Percentiles rank a stretch among this genome's conserved stretches.
These are phyloP conservation scores for Oreohelix idahoensis DNA, from an alignment of 1,140 invertebrate species.

Conservation along the genomic window DNA sequence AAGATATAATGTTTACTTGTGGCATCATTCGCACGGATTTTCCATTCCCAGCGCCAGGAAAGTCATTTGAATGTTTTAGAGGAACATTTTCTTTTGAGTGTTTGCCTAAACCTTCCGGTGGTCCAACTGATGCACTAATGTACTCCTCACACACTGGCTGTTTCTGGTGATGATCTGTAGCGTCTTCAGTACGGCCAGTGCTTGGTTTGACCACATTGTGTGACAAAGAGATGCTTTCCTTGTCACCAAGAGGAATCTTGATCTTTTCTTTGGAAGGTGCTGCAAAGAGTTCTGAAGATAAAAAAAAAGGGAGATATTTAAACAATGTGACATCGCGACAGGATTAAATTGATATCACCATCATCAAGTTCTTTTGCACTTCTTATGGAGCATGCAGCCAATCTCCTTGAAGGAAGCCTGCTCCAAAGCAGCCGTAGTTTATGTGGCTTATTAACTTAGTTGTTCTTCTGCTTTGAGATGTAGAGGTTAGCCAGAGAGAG, in stretches of 20 bases:
- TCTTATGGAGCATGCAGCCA: too few relatives aligned
- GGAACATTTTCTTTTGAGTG: neutral
- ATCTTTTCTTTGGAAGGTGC: conserved; percentile 20
- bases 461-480: too few relatives aligned
- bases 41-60: neutral
- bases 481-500: too few relatives aligned
- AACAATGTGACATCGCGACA: too few relatives aligned
- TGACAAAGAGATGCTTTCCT: neutral
- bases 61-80: neutral
- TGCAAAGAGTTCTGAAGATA: conserved; percentile 3
- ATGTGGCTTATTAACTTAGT: too few relatives aligned
- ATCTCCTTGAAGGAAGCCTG: too few relatives aligned
- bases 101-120: neutral
- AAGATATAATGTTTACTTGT: neutral
- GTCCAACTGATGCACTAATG: neutral
- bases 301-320: too few relatives aligned
- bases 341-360: too few relatives aligned
- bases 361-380: too few relatives aligned
- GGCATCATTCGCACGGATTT: conserved; percentile 14
- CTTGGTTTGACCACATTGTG: neutral
- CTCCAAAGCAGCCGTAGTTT: too few relatives aligned
- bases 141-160: neutral
- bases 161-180: neutral
- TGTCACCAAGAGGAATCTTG: neutral
- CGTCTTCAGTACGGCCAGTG: neutral